phyloP scores from a whole-genome alignment of 2,113 vertebrate species.

The Lates calcarifer region DNA sequence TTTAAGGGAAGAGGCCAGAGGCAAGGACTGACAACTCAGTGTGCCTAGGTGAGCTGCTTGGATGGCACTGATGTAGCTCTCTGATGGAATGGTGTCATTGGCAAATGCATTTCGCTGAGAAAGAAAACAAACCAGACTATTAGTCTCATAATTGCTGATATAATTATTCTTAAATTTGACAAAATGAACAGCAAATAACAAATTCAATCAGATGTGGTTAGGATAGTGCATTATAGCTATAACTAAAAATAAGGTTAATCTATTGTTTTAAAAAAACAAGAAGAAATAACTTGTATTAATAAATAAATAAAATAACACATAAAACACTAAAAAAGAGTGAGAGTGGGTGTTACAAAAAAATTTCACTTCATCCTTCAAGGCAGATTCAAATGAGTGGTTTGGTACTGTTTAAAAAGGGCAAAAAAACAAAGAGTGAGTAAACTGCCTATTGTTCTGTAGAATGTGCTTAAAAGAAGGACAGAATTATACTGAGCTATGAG shows the following conservation, averaged over 20 bases:
- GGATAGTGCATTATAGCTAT: background rate
- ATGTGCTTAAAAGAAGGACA: background rate
- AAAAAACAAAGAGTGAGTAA: background rate
- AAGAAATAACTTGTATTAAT: background rate
- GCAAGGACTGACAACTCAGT: slow-evolving; percentile 93
- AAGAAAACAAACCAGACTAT: slow-evolving; percentile 14
- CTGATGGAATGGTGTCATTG: slow-evolving; percentile 96
- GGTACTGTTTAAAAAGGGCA: background rate
- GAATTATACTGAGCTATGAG: background rate
- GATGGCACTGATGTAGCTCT: slow-evolving; percentile 98
- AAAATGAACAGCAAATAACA: background rate
- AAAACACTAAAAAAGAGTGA: background rate
- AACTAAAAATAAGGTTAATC: too few relatives aligned
- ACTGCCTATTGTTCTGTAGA: background rate
- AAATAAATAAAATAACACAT: background rate
- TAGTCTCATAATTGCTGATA: background rate
- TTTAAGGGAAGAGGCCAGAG: slow-evolving; percentile 94
- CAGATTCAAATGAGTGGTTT: background rate
- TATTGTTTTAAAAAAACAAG: background rate
- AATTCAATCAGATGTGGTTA: background rate
- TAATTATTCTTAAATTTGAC: background rate
- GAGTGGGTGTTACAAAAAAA: background rate
- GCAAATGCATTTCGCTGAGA: slow-evolving; percentile 96
- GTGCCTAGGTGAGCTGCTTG: slow-evolving; percentile 97
- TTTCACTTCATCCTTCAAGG: background rate